These are phyloP conservation scores for Xiphydria camelus DNA, from an alignment of 2,888 invertebrate species.

Conservation along the genomic window DNA sequence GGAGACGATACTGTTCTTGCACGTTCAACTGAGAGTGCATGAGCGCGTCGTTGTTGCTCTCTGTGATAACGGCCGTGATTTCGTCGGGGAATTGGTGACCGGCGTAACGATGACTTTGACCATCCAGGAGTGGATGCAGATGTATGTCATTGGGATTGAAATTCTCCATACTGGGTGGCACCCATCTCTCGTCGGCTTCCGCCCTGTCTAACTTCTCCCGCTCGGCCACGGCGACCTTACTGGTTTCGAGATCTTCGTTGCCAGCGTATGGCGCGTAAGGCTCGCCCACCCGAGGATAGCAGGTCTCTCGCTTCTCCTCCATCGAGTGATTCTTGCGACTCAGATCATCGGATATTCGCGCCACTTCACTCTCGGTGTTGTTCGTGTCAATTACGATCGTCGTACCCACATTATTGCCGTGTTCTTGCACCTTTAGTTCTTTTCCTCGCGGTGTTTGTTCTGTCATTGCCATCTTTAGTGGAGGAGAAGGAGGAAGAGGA, in stretches of 20 bases:
- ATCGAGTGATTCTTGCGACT: slow-evolving; percentile 33
- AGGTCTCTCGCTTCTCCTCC: slow-evolving; percentile 48
- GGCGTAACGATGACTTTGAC: slow-evolving; percentile 50
- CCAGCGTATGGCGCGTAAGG: slow-evolving; percentile 40
- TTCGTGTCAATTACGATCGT: slow-evolving; percentile 15
- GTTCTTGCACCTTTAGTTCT: slow-evolving; percentile 12
- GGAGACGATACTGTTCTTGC: slow-evolving; percentile 47
- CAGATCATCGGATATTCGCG: slow-evolving; percentile 12
- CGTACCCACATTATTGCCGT: slow-evolving; percentile 10
- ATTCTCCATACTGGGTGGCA: slow-evolving; percentile 62
- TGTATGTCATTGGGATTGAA: slow-evolving; percentile 49
- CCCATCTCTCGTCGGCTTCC: slow-evolving; percentile 67
- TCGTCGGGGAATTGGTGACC: slow-evolving; percentile 46
- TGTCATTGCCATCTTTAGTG: slow-evolving; percentile 21
- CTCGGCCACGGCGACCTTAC: slow-evolving; percentile 51
- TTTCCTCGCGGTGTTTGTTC: slow-evolving; percentile 15
- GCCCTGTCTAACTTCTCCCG: slow-evolving; percentile 57
- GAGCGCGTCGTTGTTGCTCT: slow-evolving; percentile 33
- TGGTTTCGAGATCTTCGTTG: slow-evolving; percentile 53
- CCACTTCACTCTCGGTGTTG: slow-evolving; percentile 13
- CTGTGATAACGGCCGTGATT: slow-evolving; percentile 35
- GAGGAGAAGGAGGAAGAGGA: slow-evolving; percentile 9
- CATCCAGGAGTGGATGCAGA: slow-evolving; percentile 47
- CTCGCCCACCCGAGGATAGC: slow-evolving; percentile 43
- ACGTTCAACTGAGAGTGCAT: slow-evolving; percentile 45